Evolutionary conservation across 2,113 vertebrate species (phyloP).

Genomic region (Saguinus imperator): DNA sequence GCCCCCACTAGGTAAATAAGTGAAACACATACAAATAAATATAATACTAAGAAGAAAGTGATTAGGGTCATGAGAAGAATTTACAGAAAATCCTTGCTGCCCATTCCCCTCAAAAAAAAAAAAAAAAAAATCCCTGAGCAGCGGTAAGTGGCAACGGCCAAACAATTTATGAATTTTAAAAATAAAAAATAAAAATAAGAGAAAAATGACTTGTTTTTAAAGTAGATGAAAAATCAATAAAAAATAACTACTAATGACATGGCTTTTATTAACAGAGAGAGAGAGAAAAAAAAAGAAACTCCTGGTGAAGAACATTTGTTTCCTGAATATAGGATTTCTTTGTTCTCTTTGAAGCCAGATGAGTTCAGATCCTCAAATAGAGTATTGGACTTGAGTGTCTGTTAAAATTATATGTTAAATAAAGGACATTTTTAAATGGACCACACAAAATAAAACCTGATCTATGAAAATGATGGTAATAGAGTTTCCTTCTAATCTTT

Average conservation of each 20-base stretch:
- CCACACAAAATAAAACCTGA: background rate
- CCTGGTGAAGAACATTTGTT: background rate
- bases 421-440: background rate
- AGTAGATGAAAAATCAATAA: background rate
- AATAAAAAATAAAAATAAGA: background rate
- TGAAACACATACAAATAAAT: background rate
- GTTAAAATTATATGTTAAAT: constrained; percentile 40
- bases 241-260: background rate
- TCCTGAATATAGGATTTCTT: background rate
- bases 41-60: background rate
- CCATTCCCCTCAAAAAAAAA: background rate
- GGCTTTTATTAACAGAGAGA: background rate
- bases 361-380: background rate
- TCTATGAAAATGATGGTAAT: constrained; percentile 18
- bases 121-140: background rate
- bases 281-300: background rate
- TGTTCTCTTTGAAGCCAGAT: constrained; percentile 22
- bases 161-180: background rate
- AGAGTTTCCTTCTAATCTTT: background rate
- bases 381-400: background rate
- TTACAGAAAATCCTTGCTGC: background rate
- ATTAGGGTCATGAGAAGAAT: background rate
- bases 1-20: background rate
- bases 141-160: background rate
- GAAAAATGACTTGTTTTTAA: background rate